Conservation (phyloP, 2,888 invertebrate species). For the Lycophotia porphyrea region DNA sequence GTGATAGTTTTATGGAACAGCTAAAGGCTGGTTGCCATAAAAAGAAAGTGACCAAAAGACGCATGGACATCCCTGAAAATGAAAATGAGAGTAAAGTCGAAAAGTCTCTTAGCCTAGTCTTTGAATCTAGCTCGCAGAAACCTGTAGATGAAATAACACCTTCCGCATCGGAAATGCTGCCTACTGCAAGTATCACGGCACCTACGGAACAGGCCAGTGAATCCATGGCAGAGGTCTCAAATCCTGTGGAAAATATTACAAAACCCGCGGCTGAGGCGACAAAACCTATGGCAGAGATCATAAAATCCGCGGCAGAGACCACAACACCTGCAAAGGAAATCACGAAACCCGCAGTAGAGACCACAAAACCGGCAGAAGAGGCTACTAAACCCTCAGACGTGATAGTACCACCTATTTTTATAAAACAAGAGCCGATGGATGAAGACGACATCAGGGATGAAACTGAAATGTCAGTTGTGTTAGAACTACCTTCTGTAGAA, state of each 20-base stretch:
- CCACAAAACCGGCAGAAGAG: conserved; percentile 23
- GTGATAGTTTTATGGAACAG: conserved; percentile 95
- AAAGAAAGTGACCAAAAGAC: conserved; percentile 90
- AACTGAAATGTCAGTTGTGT: conserved; percentile 43
- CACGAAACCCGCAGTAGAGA: background rate
- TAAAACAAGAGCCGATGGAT: conserved; percentile 84
- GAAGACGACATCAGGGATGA: conserved; percentile 75
- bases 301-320: background rate
- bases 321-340: conserved; percentile 3
- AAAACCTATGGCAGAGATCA: background rate
- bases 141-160: conserved; percentile 46
- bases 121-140: conserved; percentile 52
- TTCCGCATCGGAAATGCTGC: conserved; percentile 38
- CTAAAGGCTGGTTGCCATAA: conserved; percentile 91
- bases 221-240: background rate
- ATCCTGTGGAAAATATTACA: conserved; percentile 2
- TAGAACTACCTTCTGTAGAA: conserved; percentile 38
- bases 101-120: conserved; percentile 53
- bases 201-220: conserved; percentile 24
- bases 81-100: conserved; percentile 73
- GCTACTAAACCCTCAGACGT: conserved; percentile 1
- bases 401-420: conserved; percentile 57
- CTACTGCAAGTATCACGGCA: background rate
- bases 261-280: background rate
- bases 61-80: conserved; percentile 75